Percentiles rank a stretch among this genome's conserved stretches.
Conservation (phyloP, 2,888 invertebrate species). For the Nephrotoma flavescens region DNA sequence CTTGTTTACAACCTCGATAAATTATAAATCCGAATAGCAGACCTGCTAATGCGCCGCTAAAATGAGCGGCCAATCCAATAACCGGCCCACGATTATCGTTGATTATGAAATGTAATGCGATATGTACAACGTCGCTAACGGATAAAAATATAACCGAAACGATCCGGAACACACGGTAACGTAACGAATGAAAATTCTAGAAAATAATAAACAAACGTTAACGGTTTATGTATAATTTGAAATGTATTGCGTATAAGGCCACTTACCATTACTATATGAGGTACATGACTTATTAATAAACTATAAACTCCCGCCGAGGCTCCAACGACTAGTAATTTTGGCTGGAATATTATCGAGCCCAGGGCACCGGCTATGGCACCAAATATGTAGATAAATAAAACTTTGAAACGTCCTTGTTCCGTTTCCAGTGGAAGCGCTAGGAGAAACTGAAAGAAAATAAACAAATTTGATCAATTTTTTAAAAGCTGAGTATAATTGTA, state of each 20-base stretch:
- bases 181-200: conserved; percentile 33
- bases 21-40: conserved; percentile 45
- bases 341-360: conserved; percentile 60
- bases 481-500: no score
- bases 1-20: conserved; percentile 29
- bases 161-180: conserved; percentile 37
- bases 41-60: conserved; percentile 52
- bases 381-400: conserved; percentile 52
- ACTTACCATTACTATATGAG: conserved; percentile 59
- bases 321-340: conserved; percentile 63
- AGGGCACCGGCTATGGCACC: conserved; percentile 65
- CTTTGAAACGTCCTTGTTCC: conserved; percentile 61
- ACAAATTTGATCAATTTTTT: no score
- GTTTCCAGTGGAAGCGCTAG: conserved; percentile 43
- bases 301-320: conserved; percentile 87
- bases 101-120: conserved; percentile 32
- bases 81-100: conserved; percentile 32
- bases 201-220: conserved; percentile 15
- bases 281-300: conserved; percentile 69
- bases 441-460: conserved; percentile 18
- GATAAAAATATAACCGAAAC: conserved; percentile 47
- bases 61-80: conserved; percentile 58
- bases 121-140: conserved; percentile 39
- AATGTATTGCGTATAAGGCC: background rate
- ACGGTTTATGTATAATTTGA: background rate